A percentile compares a stretch with the other conserved stretches of the same genome.
Conservation (phyloP, 1,140 invertebrate genomes). For the Cyclina sinensis region DNA sequence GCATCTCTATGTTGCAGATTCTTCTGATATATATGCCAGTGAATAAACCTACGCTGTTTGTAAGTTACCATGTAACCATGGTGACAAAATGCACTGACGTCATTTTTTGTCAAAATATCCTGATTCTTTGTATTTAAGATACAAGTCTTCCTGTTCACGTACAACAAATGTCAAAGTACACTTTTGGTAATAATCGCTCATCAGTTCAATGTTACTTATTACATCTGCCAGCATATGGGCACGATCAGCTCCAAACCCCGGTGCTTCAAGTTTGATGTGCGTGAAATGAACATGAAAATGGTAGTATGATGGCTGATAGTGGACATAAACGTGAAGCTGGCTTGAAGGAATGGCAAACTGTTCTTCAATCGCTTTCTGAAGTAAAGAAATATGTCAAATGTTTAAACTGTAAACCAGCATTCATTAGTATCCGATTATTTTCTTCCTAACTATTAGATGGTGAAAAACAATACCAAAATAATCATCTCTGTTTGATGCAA, state of each 20-base stretch:
- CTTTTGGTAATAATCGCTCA: conserved; percentile 94
- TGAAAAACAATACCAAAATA: no score
- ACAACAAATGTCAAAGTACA: conserved; percentile 90
- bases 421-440: no score
- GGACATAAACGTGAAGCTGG: conserved; percentile 94
- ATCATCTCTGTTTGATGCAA: no score
- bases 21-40: no score
- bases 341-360: conserved; percentile 92
- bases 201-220: conserved; percentile 96
- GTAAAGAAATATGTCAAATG: no score
- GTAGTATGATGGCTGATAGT: conserved; percentile 99
- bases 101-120: conserved; percentile 74
- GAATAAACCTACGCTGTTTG: no score
- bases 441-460: no score
- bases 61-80: no score
- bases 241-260: conserved; percentile 92
- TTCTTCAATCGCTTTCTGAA: conserved; percentile 91
- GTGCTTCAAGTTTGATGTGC: conserved; percentile 93
- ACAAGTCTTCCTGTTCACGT: conserved; percentile 82
- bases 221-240: conserved; percentile 95
- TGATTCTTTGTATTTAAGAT: conserved; percentile 77
- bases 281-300: conserved; percentile 98
- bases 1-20: no score
- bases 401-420: no score
- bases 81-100: no score